Evolutionary conservation across 2,797 vertebrate genomes (phyloP), one percentile per base, ranked within the genome.

Genomic region (Delichon dasypus): DNA sequence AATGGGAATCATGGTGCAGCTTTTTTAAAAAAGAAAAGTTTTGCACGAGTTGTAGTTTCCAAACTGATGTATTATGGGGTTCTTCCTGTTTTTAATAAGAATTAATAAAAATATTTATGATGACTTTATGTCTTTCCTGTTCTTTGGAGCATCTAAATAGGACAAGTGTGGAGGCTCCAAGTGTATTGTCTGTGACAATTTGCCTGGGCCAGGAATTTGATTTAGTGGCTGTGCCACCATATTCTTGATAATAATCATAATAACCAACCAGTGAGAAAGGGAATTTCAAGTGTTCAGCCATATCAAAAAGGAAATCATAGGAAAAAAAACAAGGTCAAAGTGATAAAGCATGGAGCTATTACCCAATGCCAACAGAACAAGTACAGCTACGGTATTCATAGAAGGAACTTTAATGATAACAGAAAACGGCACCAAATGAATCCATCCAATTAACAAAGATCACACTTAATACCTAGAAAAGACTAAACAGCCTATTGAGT

Each of bases 171-270:
- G 26, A 79, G 17, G 15, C 19, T 88, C 45, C 42, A 80, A 60
- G 44, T 17, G 7, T 74, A 48, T 50, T 80, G 26, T 93, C 89
- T 96, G 73, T 86, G 75, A 84, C 48, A 50, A 72, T 96, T 95
- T 96, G 75, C 79, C 92, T 71, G 61, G 58, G 42, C 74, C 79
- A 85, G 75, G 80, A 95, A 83, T 79, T 94, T 94, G 57, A 95
- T 96, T 97, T 94, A 94, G 75, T 94, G 25, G 77, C 72, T 82
- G 48, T 50, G 40, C 96, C 95, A 93, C 88, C 89, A 87, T 55
- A 94, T 95, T 87, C 93, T 89, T 95, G 93, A 89, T 95, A 97
- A 96, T 93, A 96, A 95, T 93, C 53, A 74, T 94, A 94, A 96
- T 93, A 97, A 95, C 67, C 86, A 95, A 86, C 79, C 78, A 94